Percentiles rank a stretch among this genome's conserved stretches.
phyloP scores from a whole-genome alignment of 2,888 invertebrate genomes.

The Automeris io region DNA sequence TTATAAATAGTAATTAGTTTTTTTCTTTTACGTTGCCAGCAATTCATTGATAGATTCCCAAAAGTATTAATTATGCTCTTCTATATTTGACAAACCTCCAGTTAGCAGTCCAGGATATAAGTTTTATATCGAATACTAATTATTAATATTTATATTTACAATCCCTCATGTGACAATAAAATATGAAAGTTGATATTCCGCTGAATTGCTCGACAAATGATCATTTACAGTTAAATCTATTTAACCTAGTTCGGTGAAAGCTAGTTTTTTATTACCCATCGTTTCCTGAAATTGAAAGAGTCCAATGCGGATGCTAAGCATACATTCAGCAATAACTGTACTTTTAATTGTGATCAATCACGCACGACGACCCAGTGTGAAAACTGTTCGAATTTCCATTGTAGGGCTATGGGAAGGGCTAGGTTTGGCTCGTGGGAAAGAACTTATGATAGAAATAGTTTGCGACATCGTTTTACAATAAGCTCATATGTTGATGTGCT shows the following conservation, averaged over 20 bases:
- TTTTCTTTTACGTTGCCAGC: too few relatives aligned
- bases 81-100: too few relatives aligned
- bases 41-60: too few relatives aligned
- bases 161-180: too few relatives aligned
- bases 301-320: slow-evolving; percentile 37
- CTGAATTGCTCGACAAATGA: too few relatives aligned
- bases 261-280: slow-evolving; percentile 29
- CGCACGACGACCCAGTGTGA: slow-evolving; percentile 58
- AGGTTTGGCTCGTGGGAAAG: slow-evolving; percentile 60
- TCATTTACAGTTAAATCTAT: not conserved
- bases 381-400: slow-evolving; percentile 42
- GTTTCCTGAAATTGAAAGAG: slow-evolving; percentile 36
- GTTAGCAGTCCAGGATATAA: too few relatives aligned
- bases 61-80: too few relatives aligned
- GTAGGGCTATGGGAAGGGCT: slow-evolving; percentile 49
- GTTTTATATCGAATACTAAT: too few relatives aligned
- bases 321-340: slow-evolving; percentile 36
- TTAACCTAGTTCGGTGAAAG: slow-evolving; percentile 42
- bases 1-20: too few relatives aligned
- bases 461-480: slow-evolving; percentile 16
- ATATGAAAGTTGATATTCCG: too few relatives aligned
- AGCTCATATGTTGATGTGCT: too few relatives aligned
- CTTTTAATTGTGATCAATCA: slow-evolving; percentile 49
- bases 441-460: slow-evolving; percentile 19
- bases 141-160: too few relatives aligned